Percentiles rank a stretch among this genome's conserved stretches.
These are phyloP conservation scores for Drosophila sordidula DNA, from an alignment of 2,888 invertebrate species.

Conservation along the genomic window DNA sequence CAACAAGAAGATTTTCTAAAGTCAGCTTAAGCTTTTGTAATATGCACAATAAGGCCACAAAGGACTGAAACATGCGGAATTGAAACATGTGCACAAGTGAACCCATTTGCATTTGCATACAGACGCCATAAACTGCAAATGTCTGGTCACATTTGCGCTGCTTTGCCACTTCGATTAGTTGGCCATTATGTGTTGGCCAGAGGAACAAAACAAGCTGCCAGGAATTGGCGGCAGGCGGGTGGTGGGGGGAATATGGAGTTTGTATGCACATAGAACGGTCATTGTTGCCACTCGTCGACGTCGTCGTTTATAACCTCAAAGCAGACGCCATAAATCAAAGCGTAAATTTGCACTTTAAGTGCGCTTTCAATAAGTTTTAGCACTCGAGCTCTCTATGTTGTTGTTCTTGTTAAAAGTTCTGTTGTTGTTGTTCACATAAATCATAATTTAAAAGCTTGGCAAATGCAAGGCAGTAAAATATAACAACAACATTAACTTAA, in stretches of 20 bases:
- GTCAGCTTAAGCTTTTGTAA: too few species aligned
- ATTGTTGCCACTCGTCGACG: constrained; percentile 64
- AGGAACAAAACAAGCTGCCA: constrained; percentile 11
- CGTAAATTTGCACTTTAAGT: constrained; percentile 74
- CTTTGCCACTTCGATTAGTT: constrained; percentile 66
- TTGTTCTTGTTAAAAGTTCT: constrained; percentile 31
- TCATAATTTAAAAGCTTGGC: constrained; percentile 58
- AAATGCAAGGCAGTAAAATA: constrained; percentile 21
- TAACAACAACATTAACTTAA: constrained; percentile 40
- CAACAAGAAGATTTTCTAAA: too few species aligned
- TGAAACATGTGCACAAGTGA: constrained; percentile 30
- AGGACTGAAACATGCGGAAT: constrained; percentile 15
- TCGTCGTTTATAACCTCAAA: constrained; percentile 64
- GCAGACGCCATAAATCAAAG: constrained; percentile 82
- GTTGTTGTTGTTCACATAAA: constrained; percentile 48
- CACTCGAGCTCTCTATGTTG: constrained; percentile 29
- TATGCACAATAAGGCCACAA: neutral
- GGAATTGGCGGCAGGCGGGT: constrained; percentile 3
- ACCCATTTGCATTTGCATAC: constrained; percentile 76
- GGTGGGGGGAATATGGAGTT: neutral
- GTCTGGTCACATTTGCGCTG: constrained; percentile 44
- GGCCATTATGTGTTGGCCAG: constrained; percentile 46
- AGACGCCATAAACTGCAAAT: constrained; percentile 72
- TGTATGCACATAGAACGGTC: constrained; percentile 39
- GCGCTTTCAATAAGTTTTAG: constrained; percentile 73